Evolutionary conservation across 2,888 invertebrate species (phyloP).

Genomic region (Sarcophaga carnaria): DNA sequence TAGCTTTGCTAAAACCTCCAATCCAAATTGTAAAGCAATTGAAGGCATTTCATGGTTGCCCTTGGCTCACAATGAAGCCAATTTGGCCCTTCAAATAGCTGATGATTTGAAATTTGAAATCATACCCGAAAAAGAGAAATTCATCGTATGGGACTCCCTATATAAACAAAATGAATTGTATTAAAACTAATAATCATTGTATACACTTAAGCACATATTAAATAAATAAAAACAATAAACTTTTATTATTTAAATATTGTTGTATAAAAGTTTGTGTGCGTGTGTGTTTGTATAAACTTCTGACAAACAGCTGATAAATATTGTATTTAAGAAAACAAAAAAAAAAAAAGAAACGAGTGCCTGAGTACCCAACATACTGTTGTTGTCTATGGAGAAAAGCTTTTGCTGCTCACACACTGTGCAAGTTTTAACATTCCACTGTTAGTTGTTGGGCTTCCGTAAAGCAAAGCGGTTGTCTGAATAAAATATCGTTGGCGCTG

Average conservation of each 20-base stretch:
- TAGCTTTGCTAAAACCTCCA: slow-evolving; percentile 77
- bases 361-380: background rate
- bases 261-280: background rate
- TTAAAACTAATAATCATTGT: slow-evolving; percentile 12
- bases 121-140: slow-evolving; percentile 74
- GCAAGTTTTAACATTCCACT: slow-evolving; percentile 14
- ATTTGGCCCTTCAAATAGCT: slow-evolving; percentile 77
- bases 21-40: slow-evolving; percentile 76
- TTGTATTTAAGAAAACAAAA: background rate
- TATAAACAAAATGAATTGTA: slow-evolving; percentile 68
- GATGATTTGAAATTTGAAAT: slow-evolving; percentile 72
- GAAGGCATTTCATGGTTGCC: slow-evolving; percentile 74
- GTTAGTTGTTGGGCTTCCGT: slow-evolving; percentile 31
- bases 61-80: slow-evolving; percentile 69
- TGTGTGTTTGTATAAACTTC: background rate
- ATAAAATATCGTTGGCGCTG: background rate
- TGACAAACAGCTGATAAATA: slow-evolving; percentile 20
- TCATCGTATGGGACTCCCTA: slow-evolving; percentile 77
- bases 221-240: too few species aligned
- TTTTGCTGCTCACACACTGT: background rate
- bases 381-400: background rate
- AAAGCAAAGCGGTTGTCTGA: slow-evolving; percentile 22
- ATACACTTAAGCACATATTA: background rate
- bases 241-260: background rate
- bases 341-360: background rate